A percentile compares a stretch with the other conserved stretches of the same genome.
Evolutionary conservation across 2,888 invertebrate species (phyloP).

Genomic region (Monoplex corrugatus): DNA sequence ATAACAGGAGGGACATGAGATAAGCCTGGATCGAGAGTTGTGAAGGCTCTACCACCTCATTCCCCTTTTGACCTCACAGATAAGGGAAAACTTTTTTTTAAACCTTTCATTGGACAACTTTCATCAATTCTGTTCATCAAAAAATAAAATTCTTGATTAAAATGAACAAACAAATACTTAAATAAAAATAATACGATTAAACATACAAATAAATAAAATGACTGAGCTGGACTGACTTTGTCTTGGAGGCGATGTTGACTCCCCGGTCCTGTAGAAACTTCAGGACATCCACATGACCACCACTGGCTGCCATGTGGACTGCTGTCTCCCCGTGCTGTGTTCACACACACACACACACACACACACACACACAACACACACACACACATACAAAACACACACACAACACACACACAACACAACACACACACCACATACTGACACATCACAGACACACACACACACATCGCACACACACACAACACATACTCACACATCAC

Average conservation of each 20-base stretch:
- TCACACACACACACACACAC: too few relatives aligned
- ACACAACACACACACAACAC: not conserved
- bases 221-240: constrained; percentile 72
- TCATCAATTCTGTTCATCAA: too few relatives aligned
- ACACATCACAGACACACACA: not conserved
- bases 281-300: constrained; percentile 83
- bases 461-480: not conserved
- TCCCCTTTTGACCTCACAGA: too few relatives aligned
- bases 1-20: too few relatives aligned
- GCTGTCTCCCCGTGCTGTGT: constrained; percentile 84
- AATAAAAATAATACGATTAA: not conserved
- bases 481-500: not conserved
- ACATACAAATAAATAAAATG: not conserved
- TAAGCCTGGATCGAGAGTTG: too few relatives aligned
- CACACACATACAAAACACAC: too few relatives aligned
- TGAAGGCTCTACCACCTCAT: too few relatives aligned
- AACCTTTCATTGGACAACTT: too few relatives aligned
- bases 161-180: too few relatives aligned
- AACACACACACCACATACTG: not conserved
- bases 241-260: constrained; percentile 82
- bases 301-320: constrained; percentile 84
- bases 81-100: too few relatives aligned
- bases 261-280: constrained; percentile 83
- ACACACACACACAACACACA: too few relatives aligned
- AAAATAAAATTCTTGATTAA: too few relatives aligned